A percentile compares a stretch with the other conserved stretches of the same genome.
Conservation (phyloP, 2,113 vertebrate species). For the Phaethon lepturus region DNA sequence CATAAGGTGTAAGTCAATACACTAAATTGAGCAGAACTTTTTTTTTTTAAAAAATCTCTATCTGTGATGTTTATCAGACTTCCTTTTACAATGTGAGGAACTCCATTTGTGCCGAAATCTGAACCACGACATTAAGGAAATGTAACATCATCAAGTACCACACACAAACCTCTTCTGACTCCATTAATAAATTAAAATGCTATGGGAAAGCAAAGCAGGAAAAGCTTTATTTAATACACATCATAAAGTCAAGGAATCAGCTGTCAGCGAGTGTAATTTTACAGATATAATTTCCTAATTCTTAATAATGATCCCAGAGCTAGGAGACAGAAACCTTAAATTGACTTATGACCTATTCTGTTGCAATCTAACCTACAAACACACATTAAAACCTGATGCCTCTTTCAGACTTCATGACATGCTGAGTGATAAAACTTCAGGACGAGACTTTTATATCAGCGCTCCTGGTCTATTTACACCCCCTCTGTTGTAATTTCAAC, state of each 20-base stretch:
- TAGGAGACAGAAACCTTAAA: not conserved
- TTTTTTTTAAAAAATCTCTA: not conserved
- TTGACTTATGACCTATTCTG: not conserved
- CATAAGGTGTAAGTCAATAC: not conserved
- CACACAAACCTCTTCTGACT: not conserved
- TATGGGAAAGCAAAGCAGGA: not conserved
- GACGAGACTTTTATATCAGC: not conserved
- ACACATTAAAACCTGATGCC: not conserved
- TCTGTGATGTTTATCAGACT: not conserved
- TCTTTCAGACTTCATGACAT: not conserved
- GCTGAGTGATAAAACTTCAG: not conserved
- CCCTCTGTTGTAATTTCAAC: not conserved
- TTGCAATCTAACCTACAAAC: not conserved
- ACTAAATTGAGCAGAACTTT: not conserved
- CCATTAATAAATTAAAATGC: not conserved
- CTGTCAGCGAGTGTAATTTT: not conserved
- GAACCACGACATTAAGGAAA: not conserved
- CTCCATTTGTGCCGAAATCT: not conserved
- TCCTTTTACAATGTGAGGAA: not conserved
- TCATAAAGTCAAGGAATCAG: not conserved
- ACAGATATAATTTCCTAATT: not conserved
- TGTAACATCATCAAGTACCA: not conserved
- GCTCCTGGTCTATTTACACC: not conserved
- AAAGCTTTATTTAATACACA: not conserved
- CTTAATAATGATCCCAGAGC: not conserved